phyloP scores from a whole-genome alignment of 1,140 invertebrate species.

The Reticulitermes speratus region DNA sequence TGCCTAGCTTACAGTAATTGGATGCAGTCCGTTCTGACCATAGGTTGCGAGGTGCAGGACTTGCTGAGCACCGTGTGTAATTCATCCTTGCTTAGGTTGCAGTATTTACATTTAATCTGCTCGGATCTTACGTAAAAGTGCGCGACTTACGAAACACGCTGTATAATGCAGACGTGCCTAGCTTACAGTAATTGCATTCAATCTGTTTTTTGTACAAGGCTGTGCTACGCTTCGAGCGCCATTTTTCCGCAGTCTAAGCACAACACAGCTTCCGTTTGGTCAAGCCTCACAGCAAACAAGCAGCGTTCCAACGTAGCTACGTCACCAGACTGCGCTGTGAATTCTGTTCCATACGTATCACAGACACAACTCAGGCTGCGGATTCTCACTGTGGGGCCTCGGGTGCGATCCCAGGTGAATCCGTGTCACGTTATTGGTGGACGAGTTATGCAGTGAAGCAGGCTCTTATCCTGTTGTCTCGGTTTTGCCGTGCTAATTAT shows the following conservation, averaged over 20 bases:
- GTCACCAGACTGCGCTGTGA: not conserved
- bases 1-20: conserved; percentile 19
- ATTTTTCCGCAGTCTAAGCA: conserved; percentile 28
- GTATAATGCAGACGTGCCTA: not conserved
- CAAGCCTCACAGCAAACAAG: not conserved
- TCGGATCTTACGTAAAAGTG: no score
- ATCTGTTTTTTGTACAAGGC: not conserved
- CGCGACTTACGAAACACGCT: no score
- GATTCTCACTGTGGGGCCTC: not conserved
- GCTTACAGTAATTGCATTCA: conserved; percentile 24
- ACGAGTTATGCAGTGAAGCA: not conserved
- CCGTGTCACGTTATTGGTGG: not conserved
- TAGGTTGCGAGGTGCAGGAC: no score
- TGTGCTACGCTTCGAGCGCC: conserved; percentile 20
- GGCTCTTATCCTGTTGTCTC: not conserved
- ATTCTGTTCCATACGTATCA: not conserved
- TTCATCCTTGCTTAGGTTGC: no score
- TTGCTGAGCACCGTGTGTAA: no score
- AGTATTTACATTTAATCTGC: no score
- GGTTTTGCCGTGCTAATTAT: no score
- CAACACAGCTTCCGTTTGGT: conserved; percentile 20
- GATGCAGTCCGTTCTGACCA: not conserved
- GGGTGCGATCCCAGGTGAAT: not conserved
- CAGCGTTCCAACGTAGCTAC: no score
- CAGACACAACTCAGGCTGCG: not conserved